Evolutionary conservation across 2,113 vertebrate genomes (phyloP), one percentile per base, ranked within the genome.

Genomic region (Apodemus speciosus): DNA sequence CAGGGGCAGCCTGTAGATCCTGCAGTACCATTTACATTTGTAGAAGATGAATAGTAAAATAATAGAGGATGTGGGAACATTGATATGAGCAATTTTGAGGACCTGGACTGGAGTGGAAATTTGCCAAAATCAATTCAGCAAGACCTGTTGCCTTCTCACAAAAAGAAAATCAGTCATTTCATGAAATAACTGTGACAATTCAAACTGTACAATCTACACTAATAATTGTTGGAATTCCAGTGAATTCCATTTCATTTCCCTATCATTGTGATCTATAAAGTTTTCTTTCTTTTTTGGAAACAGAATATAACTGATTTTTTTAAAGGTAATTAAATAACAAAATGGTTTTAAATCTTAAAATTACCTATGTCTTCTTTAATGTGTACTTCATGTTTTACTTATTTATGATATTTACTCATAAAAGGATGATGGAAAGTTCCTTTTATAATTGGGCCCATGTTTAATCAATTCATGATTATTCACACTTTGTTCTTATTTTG

Each of bases 311-410:
- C 23, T 21, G 40, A 40, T 23, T 11, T 23, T 40, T 40, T 85
- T 93, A 64, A 35, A 10, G 69, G 18, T 20, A 2, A 69, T 75
- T 72, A 89, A 87, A 87, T 62, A 62, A 66, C 21, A 72, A 75
- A 92, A 81, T 58, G 66, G 3, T 46, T 85, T 95, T 68, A 83
- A 88, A 64, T 25, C 46, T 2, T 81, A 49, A 93, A 90, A 58
- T 32, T 62, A 91, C 0, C 38, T 53, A 9, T 51, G 6, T 0
- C 72, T 69, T 0, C 8, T 40, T 84, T 71, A 81, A 62, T 43
- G 64, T 87, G 1, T 90, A 11, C 40, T 87, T 95, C 15, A 84
- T 15, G 40, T 43, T 64, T 8, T 73, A 43, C 46, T 72, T 84
- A 21, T 93, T 88, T 76, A 8, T 62, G 23, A 76, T 69, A 69